Evolutionary conservation across 2,888 invertebrate species (phyloP).

Genomic region (Scrobipalpa atriplicella): DNA sequence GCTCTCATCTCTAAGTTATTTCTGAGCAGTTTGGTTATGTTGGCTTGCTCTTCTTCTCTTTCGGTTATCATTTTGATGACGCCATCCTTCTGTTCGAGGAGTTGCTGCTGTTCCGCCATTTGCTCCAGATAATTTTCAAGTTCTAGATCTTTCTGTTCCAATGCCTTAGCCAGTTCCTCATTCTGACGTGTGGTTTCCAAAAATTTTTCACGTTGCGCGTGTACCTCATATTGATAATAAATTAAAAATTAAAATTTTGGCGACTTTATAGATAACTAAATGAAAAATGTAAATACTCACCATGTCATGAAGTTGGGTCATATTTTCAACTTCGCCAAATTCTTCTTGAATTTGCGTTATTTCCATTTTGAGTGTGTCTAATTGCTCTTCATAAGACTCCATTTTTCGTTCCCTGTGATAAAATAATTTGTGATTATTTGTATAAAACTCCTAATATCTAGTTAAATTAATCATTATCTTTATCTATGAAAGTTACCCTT

Average conservation of each 20-base stretch:
- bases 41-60: slow-evolving; percentile 66
- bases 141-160: slow-evolving; percentile 58
- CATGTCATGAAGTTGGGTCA: slow-evolving; percentile 60
- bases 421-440: not conserved
- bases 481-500: slow-evolving; percentile 49
- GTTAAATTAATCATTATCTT: not conserved
- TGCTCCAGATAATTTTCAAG: slow-evolving; percentile 49
- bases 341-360: slow-evolving; percentile 58
- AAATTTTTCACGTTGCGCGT: slow-evolving; percentile 58
- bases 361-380: slow-evolving; percentile 57
- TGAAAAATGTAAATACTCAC: slow-evolving; percentile 43
- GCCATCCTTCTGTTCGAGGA: slow-evolving; percentile 55
- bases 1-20: slow-evolving; percentile 63
- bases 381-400: slow-evolving; percentile 60
- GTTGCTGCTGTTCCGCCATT: slow-evolving; percentile 49
- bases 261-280: not conserved
- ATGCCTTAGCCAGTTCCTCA: slow-evolving; percentile 51
- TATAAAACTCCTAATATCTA: no score
- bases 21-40: slow-evolving; percentile 61
- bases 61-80: slow-evolving; percentile 60
- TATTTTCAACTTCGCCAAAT: slow-evolving; percentile 63
- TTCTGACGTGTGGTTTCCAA: slow-evolving; percentile 55
- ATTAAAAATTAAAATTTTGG: not conserved
- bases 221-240: slow-evolving; percentile 48
- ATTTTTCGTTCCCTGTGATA: slow-evolving; percentile 63